Evolutionary conservation across 53 echinoderm and acorn worm genomes (phyloP).

Genomic region (Glandiceps talaboti): DNA sequence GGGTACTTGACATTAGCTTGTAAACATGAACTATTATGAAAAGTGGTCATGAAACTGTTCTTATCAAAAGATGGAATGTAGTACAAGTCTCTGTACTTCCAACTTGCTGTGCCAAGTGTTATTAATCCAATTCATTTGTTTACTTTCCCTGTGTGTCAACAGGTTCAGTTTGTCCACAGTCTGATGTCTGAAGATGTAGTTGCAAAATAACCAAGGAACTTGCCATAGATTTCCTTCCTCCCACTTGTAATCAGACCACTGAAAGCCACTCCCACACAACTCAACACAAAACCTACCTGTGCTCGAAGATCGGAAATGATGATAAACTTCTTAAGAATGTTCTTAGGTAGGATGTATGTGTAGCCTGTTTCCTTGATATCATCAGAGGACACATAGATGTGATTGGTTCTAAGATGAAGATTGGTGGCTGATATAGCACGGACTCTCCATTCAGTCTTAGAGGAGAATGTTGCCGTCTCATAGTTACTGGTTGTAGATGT

Average conservation of each 20-base stretch:
- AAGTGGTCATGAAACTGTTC: no score
- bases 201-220: no score
- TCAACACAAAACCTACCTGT: slow-evolving; percentile 74
- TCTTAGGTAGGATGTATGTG: slow-evolving; percentile 99
- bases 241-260: no score
- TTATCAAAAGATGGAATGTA: no score
- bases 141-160: no score
- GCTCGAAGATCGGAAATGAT: slow-evolving; percentile 92
- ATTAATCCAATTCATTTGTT: no score
- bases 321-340: slow-evolving; percentile 98
- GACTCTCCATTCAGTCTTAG: slow-evolving; percentile 93
- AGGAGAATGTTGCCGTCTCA: slow-evolving; percentile 94
- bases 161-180: no score
- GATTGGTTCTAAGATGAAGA: slow-evolving; percentile 91
- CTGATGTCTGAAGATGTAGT: no score
- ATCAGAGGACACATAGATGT: slow-evolving; percentile 98
- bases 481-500: slow-evolving; percentile 99
- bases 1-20: background rate
- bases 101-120: no score
- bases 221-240: no score
- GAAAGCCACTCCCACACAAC: no score
- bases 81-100: no score
- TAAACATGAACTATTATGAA: background rate
- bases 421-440: slow-evolving; percentile 98
- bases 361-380: slow-evolving; percentile 99